Evolutionary conservation across 2,113 vertebrate genomes (phyloP).

Genomic region (Ahaetulla prasina): DNA sequence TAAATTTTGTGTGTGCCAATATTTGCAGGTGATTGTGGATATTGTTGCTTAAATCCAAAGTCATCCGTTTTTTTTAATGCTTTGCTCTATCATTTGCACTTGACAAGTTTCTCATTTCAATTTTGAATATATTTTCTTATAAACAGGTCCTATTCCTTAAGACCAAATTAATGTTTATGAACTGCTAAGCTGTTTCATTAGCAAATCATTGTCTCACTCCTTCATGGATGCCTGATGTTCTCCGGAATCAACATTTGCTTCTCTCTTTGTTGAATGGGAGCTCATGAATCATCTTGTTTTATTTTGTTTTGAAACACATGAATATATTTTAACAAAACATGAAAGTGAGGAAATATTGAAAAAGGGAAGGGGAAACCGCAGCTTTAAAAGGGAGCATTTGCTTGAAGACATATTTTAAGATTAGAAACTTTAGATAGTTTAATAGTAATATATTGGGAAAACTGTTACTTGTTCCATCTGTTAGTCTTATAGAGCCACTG

Average conservation of each 20-base stretch:
- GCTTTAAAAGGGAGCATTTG: not conserved
- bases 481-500: not conserved
- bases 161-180: not conserved
- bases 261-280: not conserved
- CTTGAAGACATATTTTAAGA: not conserved
- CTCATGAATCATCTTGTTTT: conserved; percentile 9
- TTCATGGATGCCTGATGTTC: not conserved
- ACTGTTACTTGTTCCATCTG: conserved; percentile 19
- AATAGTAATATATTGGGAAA: conserved; percentile 1
- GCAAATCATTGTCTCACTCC: not conserved
- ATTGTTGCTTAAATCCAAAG: not conserved
- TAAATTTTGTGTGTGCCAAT: not conserved
- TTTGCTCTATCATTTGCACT: not conserved
- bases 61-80: not conserved
- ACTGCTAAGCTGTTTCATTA: not conserved
- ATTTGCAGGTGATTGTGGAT: not conserved
- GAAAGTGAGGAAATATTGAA: not conserved
- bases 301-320: conserved; percentile 8
- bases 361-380: not conserved
- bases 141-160: not conserved
- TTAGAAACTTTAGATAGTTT: not conserved
- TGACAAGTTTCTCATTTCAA: not conserved
- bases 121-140: not conserved
- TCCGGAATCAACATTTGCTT: not conserved
- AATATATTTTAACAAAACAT: conserved; percentile 1